These are phyloP conservation scores for Brachionus manjavacas DNA, from an alignment of 1,140 invertebrate genomes.

Conservation along the genomic window DNA sequence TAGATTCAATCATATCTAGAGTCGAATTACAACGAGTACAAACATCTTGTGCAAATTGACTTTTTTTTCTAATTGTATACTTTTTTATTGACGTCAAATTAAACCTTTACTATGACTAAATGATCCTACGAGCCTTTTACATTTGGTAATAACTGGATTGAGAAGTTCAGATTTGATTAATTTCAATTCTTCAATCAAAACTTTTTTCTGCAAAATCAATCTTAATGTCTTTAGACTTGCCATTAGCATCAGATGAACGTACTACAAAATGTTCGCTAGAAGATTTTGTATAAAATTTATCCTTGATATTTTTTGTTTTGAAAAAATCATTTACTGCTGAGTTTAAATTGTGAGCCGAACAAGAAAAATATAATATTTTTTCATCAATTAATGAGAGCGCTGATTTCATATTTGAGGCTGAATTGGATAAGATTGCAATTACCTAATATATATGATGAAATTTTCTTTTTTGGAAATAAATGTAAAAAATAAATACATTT, in stretches of 20 bases:
- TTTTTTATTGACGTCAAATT: neutral
- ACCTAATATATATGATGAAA: neutral
- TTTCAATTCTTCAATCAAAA: neutral
- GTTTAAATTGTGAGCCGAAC: neutral
- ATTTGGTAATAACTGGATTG: neutral
- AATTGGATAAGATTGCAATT: neutral
- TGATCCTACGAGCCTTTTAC: neutral
- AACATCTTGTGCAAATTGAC: neutral
- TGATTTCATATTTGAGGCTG: neutral
- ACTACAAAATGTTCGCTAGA: neutral
- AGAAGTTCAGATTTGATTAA: neutral
- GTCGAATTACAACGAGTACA: constrained; percentile 13
- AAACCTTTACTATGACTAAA: constrained; percentile 1
- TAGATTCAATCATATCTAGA: neutral
- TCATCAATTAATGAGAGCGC: neutral
- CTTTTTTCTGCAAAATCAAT: neutral
- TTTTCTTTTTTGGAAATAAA: neutral
- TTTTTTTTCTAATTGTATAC: neutral
- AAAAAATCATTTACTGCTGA: neutral
- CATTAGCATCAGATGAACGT: neutral
- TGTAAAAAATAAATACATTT: neutral
- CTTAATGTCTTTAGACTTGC: neutral
- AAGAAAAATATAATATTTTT: neutral
- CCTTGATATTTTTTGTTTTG: no score
- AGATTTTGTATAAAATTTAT: neutral